These are phyloP conservation scores for Drosophila mojavensis DNA, from an alignment of 1,140 invertebrate species.

Conservation along the genomic window DNA sequence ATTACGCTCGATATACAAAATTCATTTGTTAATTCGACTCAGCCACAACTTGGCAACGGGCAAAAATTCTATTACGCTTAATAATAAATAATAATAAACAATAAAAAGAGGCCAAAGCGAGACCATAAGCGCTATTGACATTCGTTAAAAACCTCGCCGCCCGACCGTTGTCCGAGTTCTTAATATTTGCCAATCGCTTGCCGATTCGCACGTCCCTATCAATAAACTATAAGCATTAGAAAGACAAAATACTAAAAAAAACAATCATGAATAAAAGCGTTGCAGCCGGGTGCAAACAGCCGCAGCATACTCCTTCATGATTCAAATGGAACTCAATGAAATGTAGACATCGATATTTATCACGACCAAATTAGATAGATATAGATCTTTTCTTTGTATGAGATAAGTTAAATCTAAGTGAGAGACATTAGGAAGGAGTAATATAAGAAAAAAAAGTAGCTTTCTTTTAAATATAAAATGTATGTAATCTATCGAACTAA, in stretches of 20 bases:
- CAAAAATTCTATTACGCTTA: constrained; percentile 56
- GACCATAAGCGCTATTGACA: constrained; percentile 63
- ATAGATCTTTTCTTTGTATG: too few relatives aligned
- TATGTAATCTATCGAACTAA: too few relatives aligned
- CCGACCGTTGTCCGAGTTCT: constrained; percentile 39
- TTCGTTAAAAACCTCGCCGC: constrained; percentile 37
- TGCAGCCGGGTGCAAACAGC: too few relatives aligned
- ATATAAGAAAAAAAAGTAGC: too few relatives aligned
- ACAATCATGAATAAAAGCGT: too few relatives aligned
- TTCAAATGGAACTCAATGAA: too few relatives aligned
- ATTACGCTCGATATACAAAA: constrained; percentile 58
- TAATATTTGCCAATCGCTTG: constrained; percentile 61
- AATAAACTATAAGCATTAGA: constrained; percentile 1
- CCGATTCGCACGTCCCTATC: constrained; percentile 47
- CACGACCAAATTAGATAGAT: too few relatives aligned
- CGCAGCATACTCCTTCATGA: too few relatives aligned
- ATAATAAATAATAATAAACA: constrained; percentile 79
- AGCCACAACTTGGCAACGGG: constrained; percentile 27
- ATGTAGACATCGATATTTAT: too few relatives aligned
- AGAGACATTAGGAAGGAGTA: too few relatives aligned
- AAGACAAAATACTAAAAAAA: background rate
- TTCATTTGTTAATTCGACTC: constrained; percentile 32
- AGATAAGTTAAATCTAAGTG: too few relatives aligned
- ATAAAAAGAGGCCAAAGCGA: constrained; percentile 45
- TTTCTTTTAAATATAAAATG: too few relatives aligned